Evolutionary conservation across 2,113 vertebrate genomes (phyloP).

Genomic region (Bothrops jararaca): DNA sequence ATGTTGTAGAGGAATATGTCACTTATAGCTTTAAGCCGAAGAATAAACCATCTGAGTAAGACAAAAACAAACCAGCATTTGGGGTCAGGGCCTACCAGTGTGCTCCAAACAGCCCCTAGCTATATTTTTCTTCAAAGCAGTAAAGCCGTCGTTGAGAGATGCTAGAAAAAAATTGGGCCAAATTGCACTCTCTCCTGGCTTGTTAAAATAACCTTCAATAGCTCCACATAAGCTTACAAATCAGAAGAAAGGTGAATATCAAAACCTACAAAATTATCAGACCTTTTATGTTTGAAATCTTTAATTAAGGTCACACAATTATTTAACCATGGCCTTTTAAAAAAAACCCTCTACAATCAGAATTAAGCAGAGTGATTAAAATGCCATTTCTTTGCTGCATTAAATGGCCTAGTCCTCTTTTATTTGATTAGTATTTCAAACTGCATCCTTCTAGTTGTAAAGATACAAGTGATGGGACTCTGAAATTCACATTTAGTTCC

Average conservation of each 20-base stretch:
- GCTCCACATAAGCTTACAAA: neutral
- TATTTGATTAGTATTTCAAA: neutral
- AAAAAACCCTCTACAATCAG: neutral
- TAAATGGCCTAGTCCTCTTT: neutral
- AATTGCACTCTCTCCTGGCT: neutral
- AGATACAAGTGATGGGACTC: neutral
- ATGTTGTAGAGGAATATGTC: neutral
- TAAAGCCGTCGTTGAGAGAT: neutral
- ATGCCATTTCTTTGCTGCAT: neutral
- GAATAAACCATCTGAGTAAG: neutral
- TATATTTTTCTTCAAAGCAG: neutral
- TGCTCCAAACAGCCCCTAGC: neutral
- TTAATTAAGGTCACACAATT: neutral
- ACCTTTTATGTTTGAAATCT: neutral
- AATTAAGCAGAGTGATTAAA: constrained; percentile 17
- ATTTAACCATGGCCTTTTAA: neutral
- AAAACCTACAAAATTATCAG: neutral
- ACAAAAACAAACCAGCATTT: neutral
- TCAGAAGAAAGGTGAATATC: neutral
- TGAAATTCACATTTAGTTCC: constrained; percentile 11
- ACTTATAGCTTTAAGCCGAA: neutral
- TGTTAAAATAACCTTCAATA: neutral
- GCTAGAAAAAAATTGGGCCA: neutral
- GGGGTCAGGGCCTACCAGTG: neutral
- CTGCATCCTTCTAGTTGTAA: neutral